Evolutionary conservation across 1,140 invertebrate species (phyloP).

Genomic region (Drosophila sturtevanti): DNA sequence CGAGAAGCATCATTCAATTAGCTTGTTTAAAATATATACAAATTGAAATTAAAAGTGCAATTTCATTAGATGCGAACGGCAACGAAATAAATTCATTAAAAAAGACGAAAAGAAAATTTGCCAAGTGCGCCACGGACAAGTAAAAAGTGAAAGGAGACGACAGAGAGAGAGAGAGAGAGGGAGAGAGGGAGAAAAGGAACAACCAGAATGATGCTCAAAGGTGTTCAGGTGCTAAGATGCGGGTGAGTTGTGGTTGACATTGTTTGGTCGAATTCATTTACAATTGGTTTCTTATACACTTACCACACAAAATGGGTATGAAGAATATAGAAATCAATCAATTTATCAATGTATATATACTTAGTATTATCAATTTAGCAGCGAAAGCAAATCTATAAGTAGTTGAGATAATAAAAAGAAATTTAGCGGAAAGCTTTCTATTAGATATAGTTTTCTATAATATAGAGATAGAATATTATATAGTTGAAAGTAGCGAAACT

Average conservation of each 20-base stretch:
- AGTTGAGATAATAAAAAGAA: too few species aligned
- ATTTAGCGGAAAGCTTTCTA: too few species aligned
- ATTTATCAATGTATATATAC: not conserved
- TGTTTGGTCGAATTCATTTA: slow-evolving; percentile 48
- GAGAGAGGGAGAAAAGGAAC: not conserved
- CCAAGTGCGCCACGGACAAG: slow-evolving; percentile 33
- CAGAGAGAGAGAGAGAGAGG: not conserved
- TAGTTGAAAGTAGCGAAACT: too few species aligned
- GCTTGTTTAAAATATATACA: not conserved
- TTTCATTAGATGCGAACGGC: slow-evolving; percentile 35
- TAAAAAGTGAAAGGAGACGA: slow-evolving; percentile 33
- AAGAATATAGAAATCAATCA: not conserved
- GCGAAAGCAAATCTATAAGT: too few species aligned
- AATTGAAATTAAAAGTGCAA: slow-evolving; percentile 37
- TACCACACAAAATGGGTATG: not conserved
- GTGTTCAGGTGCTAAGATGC: slow-evolving; percentile 60
- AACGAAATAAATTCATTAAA: slow-evolving; percentile 72
- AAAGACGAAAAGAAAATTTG: slow-evolving; percentile 29
- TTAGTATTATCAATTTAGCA: too few species aligned
- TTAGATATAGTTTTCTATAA: too few species aligned
- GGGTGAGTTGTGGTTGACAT: slow-evolving; percentile 60
- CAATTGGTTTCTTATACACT: slow-evolving; percentile 26
- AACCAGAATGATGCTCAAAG: slow-evolving; percentile 64
- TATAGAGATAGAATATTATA: too few species aligned
- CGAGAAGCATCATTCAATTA: slow-evolving; percentile 1